Conservation (phyloP, 2,113 vertebrate species). For the Romanogobio albipinnatus region DNA sequence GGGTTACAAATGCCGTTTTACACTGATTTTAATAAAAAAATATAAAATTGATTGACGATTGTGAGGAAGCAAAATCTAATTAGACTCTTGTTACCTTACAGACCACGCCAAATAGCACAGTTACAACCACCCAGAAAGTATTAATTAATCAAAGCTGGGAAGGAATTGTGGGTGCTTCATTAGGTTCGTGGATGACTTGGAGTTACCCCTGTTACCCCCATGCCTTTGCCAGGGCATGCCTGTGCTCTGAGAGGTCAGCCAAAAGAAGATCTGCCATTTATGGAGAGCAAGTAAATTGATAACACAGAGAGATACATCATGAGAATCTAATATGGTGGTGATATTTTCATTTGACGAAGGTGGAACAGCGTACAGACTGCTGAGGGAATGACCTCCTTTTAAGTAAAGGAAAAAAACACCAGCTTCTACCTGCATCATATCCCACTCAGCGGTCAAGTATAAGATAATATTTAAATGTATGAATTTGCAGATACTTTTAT, state of each 20-base stretch:
- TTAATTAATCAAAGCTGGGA: background rate
- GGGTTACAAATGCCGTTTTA: background rate
- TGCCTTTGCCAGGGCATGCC: slow-evolving; percentile 1
- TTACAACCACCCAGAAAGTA: background rate
- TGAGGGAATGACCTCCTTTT: slow-evolving; percentile 7
- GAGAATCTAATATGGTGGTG: slow-evolving; percentile 46
- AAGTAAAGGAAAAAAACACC: background rate
- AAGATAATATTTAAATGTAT: background rate
- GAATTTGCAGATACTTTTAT: background rate
- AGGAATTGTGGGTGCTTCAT: slow-evolving; percentile 14
- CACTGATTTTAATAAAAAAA: background rate
- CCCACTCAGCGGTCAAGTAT: background rate
- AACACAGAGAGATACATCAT: background rate
- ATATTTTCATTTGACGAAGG: slow-evolving; percentile 34
- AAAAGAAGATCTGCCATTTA: slow-evolving; percentile 47
- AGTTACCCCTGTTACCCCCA: slow-evolving; percentile 16
- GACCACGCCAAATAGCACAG: too few species aligned
- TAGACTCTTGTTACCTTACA: background rate
- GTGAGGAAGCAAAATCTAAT: background rate
- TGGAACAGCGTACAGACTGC: slow-evolving; percentile 13
- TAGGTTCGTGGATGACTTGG: slow-evolving; percentile 32
- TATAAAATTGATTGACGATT: background rate
- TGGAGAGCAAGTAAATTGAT: slow-evolving; percentile 27
- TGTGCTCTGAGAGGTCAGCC: slow-evolving; percentile 23
- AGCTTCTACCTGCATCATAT: background rate